Percentiles rank a stretch among this genome's conserved stretches.
Conservation (phyloP, 2,797 vertebrate genomes). For the Sarcophilus harrisii region DNA sequence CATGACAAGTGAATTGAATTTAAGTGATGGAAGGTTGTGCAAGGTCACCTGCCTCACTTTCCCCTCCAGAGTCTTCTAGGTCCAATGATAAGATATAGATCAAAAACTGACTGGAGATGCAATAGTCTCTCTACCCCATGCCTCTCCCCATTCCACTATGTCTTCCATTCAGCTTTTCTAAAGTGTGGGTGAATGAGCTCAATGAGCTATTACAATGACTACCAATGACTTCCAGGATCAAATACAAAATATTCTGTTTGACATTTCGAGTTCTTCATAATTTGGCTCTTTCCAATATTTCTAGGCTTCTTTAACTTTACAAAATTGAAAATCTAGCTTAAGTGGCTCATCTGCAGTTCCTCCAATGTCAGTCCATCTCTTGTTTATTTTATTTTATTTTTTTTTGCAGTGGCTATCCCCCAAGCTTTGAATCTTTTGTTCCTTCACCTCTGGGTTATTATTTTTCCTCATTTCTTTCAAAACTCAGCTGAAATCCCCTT, state of each 20-base stretch:
- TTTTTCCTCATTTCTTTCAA: neutral
- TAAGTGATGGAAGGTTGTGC: no score
- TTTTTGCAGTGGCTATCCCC: neutral
- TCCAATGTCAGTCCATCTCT: neutral
- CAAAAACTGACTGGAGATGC: no score
- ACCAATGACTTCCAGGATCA: neutral
- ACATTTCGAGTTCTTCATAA: neutral
- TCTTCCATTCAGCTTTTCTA: neutral
- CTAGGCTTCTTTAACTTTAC: neutral
- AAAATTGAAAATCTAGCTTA: neutral
- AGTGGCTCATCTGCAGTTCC: neutral
- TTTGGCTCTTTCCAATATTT: neutral
- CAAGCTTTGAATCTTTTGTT: neutral
- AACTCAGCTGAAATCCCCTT: neutral
- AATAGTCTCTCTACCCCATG: neutral
- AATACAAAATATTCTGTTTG: neutral
- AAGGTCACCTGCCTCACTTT: no score
- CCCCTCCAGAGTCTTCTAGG: no score
- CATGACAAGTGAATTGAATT: no score
- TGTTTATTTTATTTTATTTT: neutral
- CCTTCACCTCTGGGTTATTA: neutral
- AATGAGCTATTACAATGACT: neutral
- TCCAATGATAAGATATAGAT: no score
- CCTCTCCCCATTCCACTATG: neutral
- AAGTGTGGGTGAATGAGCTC: neutral